Evolutionary conservation across 2,888 invertebrate species (phyloP).

Genomic region (Mechanitis mazaeus): DNA sequence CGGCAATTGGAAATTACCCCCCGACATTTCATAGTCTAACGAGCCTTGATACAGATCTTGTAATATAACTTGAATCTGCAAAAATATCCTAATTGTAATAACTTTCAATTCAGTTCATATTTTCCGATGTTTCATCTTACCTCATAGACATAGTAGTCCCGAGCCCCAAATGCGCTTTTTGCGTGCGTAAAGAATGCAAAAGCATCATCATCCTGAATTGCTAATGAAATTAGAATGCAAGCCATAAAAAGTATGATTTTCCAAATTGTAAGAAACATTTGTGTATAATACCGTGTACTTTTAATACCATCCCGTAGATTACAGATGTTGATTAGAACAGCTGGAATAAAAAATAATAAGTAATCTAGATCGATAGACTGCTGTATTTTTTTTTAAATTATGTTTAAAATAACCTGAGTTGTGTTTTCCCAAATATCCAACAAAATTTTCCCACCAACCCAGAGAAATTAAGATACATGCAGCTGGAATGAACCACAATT

Average conservation of each 20-base stretch:
- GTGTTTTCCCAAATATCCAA: slow-evolving; percentile 57
- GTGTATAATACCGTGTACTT: slow-evolving; percentile 82
- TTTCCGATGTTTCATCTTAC: slow-evolving; percentile 32
- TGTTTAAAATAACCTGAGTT: slow-evolving; percentile 45
- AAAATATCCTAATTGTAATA: slow-evolving; percentile 13
- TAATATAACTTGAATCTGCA: slow-evolving; percentile 67
- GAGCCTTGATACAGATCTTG: slow-evolving; percentile 51
- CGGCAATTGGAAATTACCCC: slow-evolving; percentile 45
- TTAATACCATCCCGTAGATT: slow-evolving; percentile 76
- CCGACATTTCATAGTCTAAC: slow-evolving; percentile 54
- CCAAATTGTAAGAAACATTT: slow-evolving; percentile 83
- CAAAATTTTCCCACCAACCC: slow-evolving; percentile 92
- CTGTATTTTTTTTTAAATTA: slow-evolving; percentile 1
- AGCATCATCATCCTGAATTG: slow-evolving; percentile 59
- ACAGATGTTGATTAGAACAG: slow-evolving; percentile 52
- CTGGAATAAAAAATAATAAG: slow-evolving; percentile 38
- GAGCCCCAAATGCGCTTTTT: slow-evolving; percentile 65
- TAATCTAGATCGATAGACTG: background rate
- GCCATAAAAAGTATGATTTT: slow-evolving; percentile 85
- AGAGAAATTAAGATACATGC: slow-evolving; percentile 82
- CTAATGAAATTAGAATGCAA: slow-evolving; percentile 78
- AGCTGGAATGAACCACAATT: slow-evolving; percentile 79
- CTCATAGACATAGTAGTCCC: slow-evolving; percentile 72
- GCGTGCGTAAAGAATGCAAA: slow-evolving; percentile 69
- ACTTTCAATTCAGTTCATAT: background rate